These are phyloP conservation scores for Oncopeltus fasciatus DNA, from an alignment of 1,140 invertebrate genomes.

Conservation along the genomic window DNA sequence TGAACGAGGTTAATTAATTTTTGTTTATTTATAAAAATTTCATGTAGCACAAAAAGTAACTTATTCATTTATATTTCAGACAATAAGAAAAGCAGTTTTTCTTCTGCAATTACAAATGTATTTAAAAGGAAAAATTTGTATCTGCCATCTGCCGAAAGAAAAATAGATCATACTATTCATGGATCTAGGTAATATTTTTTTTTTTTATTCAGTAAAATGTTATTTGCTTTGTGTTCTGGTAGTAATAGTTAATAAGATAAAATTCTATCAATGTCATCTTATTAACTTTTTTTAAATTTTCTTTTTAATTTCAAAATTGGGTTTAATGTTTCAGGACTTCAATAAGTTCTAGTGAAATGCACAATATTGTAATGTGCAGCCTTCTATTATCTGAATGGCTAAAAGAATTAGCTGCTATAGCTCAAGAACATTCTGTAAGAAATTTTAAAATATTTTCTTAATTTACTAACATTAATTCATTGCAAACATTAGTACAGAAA, in stretches of 20 bases:
- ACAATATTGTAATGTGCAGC: no score
- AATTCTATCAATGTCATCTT: no score
- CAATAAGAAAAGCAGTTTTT: conserved; percentile 53
- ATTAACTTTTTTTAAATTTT: no score
- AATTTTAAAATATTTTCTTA: no score
- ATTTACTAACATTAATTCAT: no score
- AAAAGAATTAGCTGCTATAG: conserved; percentile 79
- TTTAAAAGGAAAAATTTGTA: conserved; percentile 36
- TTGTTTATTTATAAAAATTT: neutral
- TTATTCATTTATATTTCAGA: conserved; percentile 28
- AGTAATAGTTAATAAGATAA: no score
- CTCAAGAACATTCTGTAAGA: conserved; percentile 66
- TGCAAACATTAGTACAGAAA: no score
- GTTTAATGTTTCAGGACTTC: no score
- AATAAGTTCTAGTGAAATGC: no score
- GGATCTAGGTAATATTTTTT: neutral
- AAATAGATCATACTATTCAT: neutral
- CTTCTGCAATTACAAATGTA: conserved; percentile 53
- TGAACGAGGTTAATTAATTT: neutral
- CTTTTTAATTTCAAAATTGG: no score
- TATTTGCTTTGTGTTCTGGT: no score
- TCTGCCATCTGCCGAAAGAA: neutral
- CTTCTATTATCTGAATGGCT: conserved; percentile 84
- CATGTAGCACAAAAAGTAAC: neutral
- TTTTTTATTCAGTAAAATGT: no score